phyloP scores from a whole-genome alignment of 2,888 invertebrate species.

The Brachyptera putata region DNA sequence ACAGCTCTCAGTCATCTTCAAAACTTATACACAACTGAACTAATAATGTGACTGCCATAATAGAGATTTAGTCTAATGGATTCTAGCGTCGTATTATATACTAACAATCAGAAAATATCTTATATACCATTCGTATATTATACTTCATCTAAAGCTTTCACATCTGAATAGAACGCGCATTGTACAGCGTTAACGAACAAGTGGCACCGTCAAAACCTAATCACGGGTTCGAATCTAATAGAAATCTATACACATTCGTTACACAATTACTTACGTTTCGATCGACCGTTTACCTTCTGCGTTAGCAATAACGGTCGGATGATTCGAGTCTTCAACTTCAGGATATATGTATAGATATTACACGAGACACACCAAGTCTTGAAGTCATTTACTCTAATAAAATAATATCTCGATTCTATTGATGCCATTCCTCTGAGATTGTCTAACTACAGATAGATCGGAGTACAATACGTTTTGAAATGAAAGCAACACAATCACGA shows the following conservation, averaged over 20 bases:
- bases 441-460: conserved; percentile 18
- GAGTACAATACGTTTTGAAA: conserved; percentile 24
- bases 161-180: conserved; percentile 10
- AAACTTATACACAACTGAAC: no score
- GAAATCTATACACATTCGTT: no score
- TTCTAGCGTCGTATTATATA: conserved; percentile 10
- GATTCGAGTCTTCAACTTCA: no score
- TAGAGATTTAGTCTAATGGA: conserved; percentile 15
- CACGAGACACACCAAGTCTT: background rate
- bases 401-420: conserved; percentile 6
- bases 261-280: no score
- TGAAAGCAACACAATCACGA: conserved; percentile 28
- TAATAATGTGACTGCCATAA: no score
- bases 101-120: conserved; percentile 14
- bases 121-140: background rate
- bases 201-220: conserved; percentile 9
- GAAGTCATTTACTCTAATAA: background rate
- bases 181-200: background rate
- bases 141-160: conserved; percentile 8
- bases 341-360: no score
- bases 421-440: background rate
- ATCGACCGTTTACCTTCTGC: no score
- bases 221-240: background rate
- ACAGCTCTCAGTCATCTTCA: no score
- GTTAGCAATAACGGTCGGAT: no score